Percentiles rank a stretch among this genome's conserved stretches.
These are phyloP conservation scores for Hippasteria phrygiana DNA, from an alignment of 53 echinoderm and acorn worm genomes.

Conservation along the genomic window DNA sequence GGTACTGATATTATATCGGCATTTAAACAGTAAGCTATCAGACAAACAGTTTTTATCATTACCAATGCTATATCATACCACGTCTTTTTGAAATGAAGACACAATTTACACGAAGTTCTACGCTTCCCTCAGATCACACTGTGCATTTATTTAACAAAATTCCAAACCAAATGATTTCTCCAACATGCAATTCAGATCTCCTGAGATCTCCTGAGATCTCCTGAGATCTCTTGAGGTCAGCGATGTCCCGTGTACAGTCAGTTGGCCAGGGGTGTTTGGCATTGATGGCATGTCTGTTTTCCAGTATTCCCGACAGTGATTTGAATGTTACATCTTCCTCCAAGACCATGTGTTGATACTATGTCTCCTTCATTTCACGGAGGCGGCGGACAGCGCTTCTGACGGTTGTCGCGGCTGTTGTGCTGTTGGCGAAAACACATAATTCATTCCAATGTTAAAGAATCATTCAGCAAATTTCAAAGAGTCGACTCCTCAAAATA, in stretches of 20 bases:
- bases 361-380: conserved; percentile 87
- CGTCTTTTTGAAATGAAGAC: not conserved
- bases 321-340: not conserved
- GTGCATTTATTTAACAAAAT: conserved; percentile 44
- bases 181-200: too few species aligned
- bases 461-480: too few species aligned
- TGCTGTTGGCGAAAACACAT: conserved; percentile 71
- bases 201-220: too few species aligned
- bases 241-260: conserved; percentile 23
- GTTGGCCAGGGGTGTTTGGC: not conserved
- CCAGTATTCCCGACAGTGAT: not conserved
- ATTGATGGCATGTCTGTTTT: not conserved
- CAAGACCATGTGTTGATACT: not conserved
- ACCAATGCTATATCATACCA: not conserved
- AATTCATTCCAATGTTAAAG: too few species aligned
- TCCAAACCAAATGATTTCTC: not conserved
- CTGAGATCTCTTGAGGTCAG: conserved; percentile 1
- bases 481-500: too few species aligned
- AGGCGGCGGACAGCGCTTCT: conserved; percentile 95
- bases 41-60: too few species aligned
- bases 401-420: conserved; percentile 95
- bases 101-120: conserved; percentile 14
- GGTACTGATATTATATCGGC: too few species aligned
- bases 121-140: conserved; percentile 50
- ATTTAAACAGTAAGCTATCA: too few species aligned